phyloP scores from a whole-genome alignment of 2,797 vertebrate genomes.

The Paguma larvata region DNA sequence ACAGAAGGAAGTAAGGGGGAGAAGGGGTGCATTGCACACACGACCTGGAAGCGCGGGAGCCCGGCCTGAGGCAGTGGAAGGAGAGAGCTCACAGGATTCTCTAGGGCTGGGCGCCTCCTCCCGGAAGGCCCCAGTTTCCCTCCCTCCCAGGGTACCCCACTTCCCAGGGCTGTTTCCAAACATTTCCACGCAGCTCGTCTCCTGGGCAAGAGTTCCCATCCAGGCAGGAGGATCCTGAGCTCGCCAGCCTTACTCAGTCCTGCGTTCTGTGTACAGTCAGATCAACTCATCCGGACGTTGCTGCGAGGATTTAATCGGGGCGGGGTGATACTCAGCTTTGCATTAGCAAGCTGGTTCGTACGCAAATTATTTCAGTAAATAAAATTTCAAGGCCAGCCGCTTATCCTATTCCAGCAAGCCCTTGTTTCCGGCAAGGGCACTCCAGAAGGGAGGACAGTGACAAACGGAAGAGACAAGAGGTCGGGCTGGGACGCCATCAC shows the following conservation, averaged over 20 bases:
- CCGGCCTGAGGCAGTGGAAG: not conserved
- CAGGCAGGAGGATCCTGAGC: not conserved
- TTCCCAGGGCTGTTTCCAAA: no score
- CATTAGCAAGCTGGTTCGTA: constrained; percentile 15
- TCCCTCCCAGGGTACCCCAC: no score
- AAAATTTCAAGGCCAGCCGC: constrained; percentile 43
- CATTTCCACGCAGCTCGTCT: not conserved
- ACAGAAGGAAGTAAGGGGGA: not conserved
- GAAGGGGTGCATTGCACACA: no score
- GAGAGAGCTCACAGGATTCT: not conserved
- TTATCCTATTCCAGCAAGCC: not conserved
- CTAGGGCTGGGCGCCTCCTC: no score
- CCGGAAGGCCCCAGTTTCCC: not conserved
- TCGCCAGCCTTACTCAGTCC: fast-evolving
- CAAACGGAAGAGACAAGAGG: no score
- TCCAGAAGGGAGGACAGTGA: not conserved
- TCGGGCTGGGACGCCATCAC: not conserved
- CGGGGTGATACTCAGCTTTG: not conserved
- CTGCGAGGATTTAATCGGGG: not conserved
- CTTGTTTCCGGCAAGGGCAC: not conserved
- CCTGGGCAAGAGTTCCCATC: not conserved
- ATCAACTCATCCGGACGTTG: not conserved
- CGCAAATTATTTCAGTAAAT: constrained; percentile 68
- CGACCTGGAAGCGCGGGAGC: fast-evolving
- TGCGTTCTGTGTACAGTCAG: not conserved